Evolutionary conservation across 2,113 vertebrate species (phyloP).

Genomic region (Crotalus viridis): DNA sequence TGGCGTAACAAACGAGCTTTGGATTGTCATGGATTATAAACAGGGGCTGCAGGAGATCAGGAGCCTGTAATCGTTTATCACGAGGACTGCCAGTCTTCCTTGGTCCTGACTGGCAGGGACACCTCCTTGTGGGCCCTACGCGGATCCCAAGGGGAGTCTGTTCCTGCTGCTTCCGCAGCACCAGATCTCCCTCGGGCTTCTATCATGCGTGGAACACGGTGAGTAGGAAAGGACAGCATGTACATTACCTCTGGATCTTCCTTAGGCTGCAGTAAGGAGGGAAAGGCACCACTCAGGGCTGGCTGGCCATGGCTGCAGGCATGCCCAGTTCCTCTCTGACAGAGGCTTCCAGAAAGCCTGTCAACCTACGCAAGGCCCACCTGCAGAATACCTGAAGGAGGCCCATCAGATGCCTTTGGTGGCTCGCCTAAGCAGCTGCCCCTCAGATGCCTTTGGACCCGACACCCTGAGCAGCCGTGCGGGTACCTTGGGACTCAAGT

Average conservation of each 20-base stretch:
- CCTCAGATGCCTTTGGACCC: neutral
- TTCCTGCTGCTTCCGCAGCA: neutral
- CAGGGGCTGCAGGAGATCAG: constrained; percentile 1
- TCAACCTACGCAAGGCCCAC: neutral
- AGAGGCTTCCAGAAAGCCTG: too few relatives aligned
- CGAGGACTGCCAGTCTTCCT: constrained; percentile 53
- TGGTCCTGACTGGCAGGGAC: constrained; percentile 46
- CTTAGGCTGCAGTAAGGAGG: constrained; percentile 55
- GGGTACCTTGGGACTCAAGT: neutral
- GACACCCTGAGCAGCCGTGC: neutral
- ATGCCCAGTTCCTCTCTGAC: too few relatives aligned
- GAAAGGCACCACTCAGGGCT: constrained; percentile 47
- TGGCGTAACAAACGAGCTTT: constrained; percentile 23
- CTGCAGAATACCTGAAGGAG: neutral
- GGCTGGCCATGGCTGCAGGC: neutral
- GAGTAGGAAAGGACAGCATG: constrained; percentile 25
- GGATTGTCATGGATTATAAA: constrained; percentile 16
- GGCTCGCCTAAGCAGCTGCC: neutral
- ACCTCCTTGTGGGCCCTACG: neutral
- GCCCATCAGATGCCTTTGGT: neutral
- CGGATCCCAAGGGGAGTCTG: neutral
- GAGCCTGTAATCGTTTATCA: neutral
- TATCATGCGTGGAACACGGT: constrained; percentile 29
- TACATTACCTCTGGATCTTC: constrained; percentile 57
- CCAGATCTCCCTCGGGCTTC: neutral